These are phyloP conservation scores for Darevskia mixta DNA, from an alignment of 2,797 vertebrate species.

Conservation along the genomic window DNA sequence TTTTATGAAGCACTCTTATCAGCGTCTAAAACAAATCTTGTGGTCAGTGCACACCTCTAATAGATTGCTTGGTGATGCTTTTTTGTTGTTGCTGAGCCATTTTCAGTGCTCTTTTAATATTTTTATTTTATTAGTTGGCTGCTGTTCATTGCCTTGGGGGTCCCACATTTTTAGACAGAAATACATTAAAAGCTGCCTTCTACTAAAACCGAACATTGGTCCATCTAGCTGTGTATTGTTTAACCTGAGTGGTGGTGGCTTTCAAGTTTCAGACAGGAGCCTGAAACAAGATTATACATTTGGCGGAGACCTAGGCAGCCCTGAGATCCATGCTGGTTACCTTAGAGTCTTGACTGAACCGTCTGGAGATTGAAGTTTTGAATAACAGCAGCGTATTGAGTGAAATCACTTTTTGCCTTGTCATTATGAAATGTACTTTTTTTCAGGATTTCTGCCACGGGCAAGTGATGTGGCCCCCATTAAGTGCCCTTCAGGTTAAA, in stretches of 20 bases:
- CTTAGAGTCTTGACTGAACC: background rate
- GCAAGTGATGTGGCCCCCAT: constrained; percentile 98
- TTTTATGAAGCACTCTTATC: too few species aligned
- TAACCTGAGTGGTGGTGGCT: background rate
- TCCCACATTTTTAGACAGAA: background rate
- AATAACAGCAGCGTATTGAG: background rate
- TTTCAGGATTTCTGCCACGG: constrained; percentile 97
- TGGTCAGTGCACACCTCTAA: too few species aligned
- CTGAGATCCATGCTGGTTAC: background rate
- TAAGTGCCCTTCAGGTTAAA: constrained; percentile 92
- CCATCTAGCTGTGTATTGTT: background rate
- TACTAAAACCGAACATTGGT: background rate
- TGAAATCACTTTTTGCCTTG: background rate
- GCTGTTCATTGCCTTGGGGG: background rate
- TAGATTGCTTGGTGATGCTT: too few species aligned
- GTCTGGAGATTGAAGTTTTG: background rate
- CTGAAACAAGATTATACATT: background rate
- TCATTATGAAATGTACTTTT: background rate
- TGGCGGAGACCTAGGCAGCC: background rate
- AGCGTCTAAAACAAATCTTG: too few species aligned
- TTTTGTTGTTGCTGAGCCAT: too few species aligned
- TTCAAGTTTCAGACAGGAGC: background rate
- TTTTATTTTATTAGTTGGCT: background rate
- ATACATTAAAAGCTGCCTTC: background rate
- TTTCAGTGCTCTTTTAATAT: too few species aligned